These are phyloP conservation scores for Daktulosphaira vitifoliae DNA, from an alignment of 1,140 invertebrate genomes.

Conservation along the genomic window DNA sequence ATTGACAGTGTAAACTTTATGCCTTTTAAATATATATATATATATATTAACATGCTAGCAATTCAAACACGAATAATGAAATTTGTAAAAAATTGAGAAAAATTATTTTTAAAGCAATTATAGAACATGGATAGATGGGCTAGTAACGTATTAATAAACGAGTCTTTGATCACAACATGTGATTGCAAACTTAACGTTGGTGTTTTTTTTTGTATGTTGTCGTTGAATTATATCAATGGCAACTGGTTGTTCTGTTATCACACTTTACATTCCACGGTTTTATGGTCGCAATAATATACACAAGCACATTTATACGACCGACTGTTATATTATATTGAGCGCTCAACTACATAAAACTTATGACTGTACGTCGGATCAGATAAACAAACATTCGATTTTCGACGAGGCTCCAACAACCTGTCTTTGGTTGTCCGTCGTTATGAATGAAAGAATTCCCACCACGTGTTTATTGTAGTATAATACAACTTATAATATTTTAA, in stretches of 20 bases:
- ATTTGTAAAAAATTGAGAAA: too few species aligned
- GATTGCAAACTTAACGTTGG: conserved; percentile 10
- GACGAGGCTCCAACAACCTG: neutral
- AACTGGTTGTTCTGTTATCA: conserved; percentile 2
- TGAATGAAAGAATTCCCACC: conserved; percentile 28
- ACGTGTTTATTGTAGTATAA: conserved; percentile 31
- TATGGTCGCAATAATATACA: conserved; percentile 12
- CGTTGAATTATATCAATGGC: conserved; percentile 1
- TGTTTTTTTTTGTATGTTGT: neutral
- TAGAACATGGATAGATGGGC: too few species aligned
- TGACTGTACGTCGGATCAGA: too few species aligned
- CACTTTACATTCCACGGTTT: neutral
- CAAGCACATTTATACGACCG: too few species aligned
- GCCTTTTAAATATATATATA: too few species aligned
- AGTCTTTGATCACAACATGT: conserved; percentile 15
- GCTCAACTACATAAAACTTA: too few species aligned
- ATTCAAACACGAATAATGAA: too few species aligned
- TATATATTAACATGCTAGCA: too few species aligned
- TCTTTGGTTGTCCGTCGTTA: neutral
- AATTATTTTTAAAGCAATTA: too few species aligned
- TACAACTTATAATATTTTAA: conserved; percentile 14
- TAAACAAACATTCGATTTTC: neutral
- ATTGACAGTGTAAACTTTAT: too few species aligned
- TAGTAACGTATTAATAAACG: too few species aligned
- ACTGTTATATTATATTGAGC: too few species aligned